Conservation (phyloP, 2,888 invertebrate genomes). For the Uloborus plumipes region DNA sequence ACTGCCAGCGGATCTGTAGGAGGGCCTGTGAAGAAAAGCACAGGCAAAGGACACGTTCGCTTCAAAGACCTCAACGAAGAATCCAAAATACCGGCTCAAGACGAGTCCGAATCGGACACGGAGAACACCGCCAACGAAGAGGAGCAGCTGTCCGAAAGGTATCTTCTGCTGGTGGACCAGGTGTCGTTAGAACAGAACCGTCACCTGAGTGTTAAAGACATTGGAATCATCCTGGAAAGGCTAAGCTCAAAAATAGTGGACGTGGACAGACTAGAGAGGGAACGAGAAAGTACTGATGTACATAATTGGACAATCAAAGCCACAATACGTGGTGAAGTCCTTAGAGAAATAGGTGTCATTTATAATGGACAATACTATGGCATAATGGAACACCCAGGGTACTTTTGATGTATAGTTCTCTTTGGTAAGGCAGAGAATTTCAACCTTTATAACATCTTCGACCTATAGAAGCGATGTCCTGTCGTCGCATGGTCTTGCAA, state of each 20-base stretch:
- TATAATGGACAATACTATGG: slow-evolving; percentile 96
- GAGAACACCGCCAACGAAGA: slow-evolving; percentile 92
- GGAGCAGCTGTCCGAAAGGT: slow-evolving; percentile 84
- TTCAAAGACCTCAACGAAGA: slow-evolving; percentile 65
- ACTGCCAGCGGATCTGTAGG: slow-evolving; percentile 38
- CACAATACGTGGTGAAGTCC: slow-evolving; percentile 90
- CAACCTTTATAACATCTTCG: slow-evolving; percentile 56
- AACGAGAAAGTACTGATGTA: slow-evolving; percentile 92
- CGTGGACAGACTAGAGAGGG: slow-evolving; percentile 91
- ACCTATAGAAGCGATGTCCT: slow-evolving; percentile 58
- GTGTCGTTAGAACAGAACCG: slow-evolving; percentile 92
- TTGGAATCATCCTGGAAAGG: slow-evolving; percentile 92
- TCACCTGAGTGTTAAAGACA: slow-evolving; percentile 93
- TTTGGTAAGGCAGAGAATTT: slow-evolving; percentile 46
- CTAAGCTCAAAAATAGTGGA: slow-evolving; percentile 93
- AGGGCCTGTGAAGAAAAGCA: slow-evolving; percentile 66
- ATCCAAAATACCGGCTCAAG: slow-evolving; percentile 60
- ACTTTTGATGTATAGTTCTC: slow-evolving; percentile 71
- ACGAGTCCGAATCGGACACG: slow-evolving; percentile 83
- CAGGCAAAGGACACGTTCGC: slow-evolving; percentile 66
- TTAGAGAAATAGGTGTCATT: slow-evolving; percentile 91
- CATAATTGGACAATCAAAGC: slow-evolving; percentile 98
- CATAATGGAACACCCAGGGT: slow-evolving; percentile 94
- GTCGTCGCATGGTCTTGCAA: slow-evolving; percentile 51
- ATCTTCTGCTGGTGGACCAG: slow-evolving; percentile 92